A percentile compares a stretch with the other conserved stretches of the same genome.
These are phyloP conservation scores for Zoanthus gigantus DNA, from an alignment of 92 coral and sea anemone species.

Conservation along the genomic window DNA sequence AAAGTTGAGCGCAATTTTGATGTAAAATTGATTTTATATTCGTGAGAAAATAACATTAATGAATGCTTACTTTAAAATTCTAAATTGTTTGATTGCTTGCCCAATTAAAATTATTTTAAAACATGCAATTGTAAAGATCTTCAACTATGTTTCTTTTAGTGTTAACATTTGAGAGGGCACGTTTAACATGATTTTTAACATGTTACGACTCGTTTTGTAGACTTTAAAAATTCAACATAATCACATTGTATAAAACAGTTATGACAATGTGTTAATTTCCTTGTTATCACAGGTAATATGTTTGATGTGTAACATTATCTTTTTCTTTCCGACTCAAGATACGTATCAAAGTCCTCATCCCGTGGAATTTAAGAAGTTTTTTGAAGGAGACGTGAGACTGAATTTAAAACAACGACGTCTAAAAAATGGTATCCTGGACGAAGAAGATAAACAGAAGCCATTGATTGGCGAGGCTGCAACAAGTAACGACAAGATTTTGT, in stretches of 20 bases:
- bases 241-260: too few relatives aligned
- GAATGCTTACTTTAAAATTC: too few relatives aligned
- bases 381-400: conserved; percentile 82
- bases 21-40: neutral
- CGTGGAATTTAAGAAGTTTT: conserved; percentile 30
- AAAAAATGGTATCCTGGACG: conserved; percentile 45
- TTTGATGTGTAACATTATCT: neutral
- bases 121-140: too few relatives aligned
- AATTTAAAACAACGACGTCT: conserved; percentile 68
- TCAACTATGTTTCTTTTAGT: too few relatives aligned
- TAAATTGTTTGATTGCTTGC: too few relatives aligned
- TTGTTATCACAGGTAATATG: neutral
- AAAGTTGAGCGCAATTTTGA: neutral
- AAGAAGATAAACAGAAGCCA: conserved; percentile 50
- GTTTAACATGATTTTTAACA: too few relatives aligned
- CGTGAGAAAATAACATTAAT: neutral
- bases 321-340: neutral
- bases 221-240: too few relatives aligned
- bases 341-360: conserved; percentile 4
- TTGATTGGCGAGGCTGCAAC: conserved; percentile 76
- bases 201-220: too few relatives aligned
- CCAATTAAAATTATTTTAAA: too few relatives aligned
- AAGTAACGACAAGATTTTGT: conserved; percentile 66
- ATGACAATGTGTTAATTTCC: too few relatives aligned
- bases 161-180: too few relatives aligned